These are phyloP conservation scores for Lucifuga dentata DNA, from an alignment of 2,113 vertebrate genomes.

Conservation along the genomic window DNA sequence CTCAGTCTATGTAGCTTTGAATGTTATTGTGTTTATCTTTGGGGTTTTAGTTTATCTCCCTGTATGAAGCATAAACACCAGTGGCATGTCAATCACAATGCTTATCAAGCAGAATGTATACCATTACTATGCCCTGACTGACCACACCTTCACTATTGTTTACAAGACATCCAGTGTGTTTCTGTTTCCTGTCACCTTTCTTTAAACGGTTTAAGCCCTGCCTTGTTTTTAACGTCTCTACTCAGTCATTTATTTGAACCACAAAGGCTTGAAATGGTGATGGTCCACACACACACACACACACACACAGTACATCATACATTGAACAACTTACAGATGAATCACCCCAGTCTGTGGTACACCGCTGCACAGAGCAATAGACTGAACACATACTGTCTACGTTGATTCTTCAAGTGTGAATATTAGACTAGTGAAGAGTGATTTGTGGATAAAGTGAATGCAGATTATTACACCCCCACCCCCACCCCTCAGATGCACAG, in stretches of 20 bases:
- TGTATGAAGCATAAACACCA: constrained; percentile 71
- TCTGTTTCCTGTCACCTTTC: constrained; percentile 59
- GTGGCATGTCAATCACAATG: constrained; percentile 81
- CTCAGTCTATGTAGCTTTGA: constrained; percentile 62
- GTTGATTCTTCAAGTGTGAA: constrained; percentile 43
- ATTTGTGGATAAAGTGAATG: constrained; percentile 32
- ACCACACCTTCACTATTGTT: constrained; percentile 79
- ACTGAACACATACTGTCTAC: constrained; percentile 37
- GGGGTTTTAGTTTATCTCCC: constrained; percentile 50
- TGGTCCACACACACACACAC: constrained; percentile 33
- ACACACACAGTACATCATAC: neutral
- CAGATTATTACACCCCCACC: neutral
- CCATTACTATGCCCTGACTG: constrained; percentile 72
- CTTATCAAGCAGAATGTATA: constrained; percentile 83
- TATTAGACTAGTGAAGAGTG: constrained; percentile 24
- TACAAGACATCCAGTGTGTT: constrained; percentile 76
- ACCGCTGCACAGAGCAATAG: constrained; percentile 60
- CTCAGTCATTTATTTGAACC: constrained; percentile 60
- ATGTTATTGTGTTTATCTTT: constrained; percentile 66
- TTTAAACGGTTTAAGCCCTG: constrained; percentile 58
- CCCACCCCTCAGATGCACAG: constrained; percentile 62
- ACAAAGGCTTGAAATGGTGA: constrained; percentile 87
- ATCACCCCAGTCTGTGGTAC: constrained; percentile 12
- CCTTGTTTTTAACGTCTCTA: constrained; percentile 68
- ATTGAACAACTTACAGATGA: constrained; percentile 30